Base-by-base conservation (phyloP, 2,888 invertebrate species). In the Clepsis dumicolana region DNA sequence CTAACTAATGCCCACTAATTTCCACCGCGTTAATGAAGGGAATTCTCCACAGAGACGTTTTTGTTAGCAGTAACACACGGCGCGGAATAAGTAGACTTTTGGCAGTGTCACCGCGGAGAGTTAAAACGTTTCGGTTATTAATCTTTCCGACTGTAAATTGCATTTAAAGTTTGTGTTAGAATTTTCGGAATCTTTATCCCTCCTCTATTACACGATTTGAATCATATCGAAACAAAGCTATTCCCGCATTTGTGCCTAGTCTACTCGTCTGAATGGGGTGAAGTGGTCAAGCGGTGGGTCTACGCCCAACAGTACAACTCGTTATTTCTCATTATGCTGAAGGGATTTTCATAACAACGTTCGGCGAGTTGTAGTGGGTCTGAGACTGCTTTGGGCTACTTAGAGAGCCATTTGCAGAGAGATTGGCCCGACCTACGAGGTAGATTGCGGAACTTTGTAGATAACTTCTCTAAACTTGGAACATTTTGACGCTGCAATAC, bases 401-500 rank as follows among this genome's bases (percentile, higher is more conserved):
- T 88, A 92, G 82, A 88, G 84, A 86, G 83, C 83, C 87, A 89
- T 90, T 91, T 90, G 81, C 88, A 86, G 84, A 84, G 85, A 88
- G 86, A 90, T 90, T 86, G 89, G 86, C 83, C 82, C 87, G 83
- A 88, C 89, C 89, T 88, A 88, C 86, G 84, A 89, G 89, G 89
- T 90, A 91, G 88, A 92, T 91, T 88, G 89, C 85, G 74, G 80
- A 93, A 93, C 89, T 92, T 92, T 81, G 82, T 80, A 89, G 86
- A 92, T 93, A 92, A 90, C 91, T 91, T 85, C 83, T 82, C 84
- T 75, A 84, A 93, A 93, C 91, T 93, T 91, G 78, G 87, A 84
- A 88, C 91, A 85, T 91, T 92, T 91, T 91, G 91, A 90, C 86
- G 86, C 87, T 89, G 86, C 90, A 90, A 88, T 89, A 90, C 86